Evolutionary conservation across 1,140 invertebrate genomes (phyloP).

Genomic region (Telenomus remus): DNA sequence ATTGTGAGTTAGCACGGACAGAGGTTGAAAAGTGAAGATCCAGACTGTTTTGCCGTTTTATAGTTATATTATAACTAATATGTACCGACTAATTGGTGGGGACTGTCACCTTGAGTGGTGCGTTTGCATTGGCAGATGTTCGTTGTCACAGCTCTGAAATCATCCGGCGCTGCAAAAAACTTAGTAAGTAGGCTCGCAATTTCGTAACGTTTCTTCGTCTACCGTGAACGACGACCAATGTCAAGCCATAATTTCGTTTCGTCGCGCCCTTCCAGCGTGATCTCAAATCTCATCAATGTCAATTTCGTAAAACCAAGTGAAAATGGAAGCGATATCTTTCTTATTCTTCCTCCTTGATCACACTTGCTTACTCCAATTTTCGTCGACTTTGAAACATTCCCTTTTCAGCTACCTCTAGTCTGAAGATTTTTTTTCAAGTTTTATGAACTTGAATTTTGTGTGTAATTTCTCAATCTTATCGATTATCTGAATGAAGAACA

Average conservation of each 20-base stretch:
- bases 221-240: slow-evolving; percentile 62
- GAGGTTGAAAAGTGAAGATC: slow-evolving; percentile 67
- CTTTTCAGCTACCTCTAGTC: no score
- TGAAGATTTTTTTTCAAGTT: no score
- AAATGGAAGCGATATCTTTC: slow-evolving; percentile 51
- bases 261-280: slow-evolving; percentile 47
- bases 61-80: slow-evolving; percentile 77
- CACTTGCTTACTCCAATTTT: no score
- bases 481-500: no score
- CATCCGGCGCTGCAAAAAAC: slow-evolving; percentile 54
- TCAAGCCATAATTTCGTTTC: slow-evolving; percentile 61
- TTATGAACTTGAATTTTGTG: no score
- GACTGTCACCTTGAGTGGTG: slow-evolving; percentile 72
- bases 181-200: slow-evolving; percentile 42
- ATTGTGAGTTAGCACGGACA: slow-evolving; percentile 44
- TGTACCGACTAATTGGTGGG: slow-evolving; percentile 60
- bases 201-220: slow-evolving; percentile 45
- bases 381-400: no score
- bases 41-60: slow-evolving; percentile 73
- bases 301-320: slow-evolving; percentile 63
- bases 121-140: slow-evolving; percentile 76
- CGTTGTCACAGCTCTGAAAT: slow-evolving; percentile 72
- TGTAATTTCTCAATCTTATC: no score
- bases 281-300: slow-evolving; percentile 61
- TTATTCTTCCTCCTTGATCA: slow-evolving; percentile 20